phyloP scores from a whole-genome alignment of 2,797 vertebrate genomes.

The Capromys pilorides region DNA sequence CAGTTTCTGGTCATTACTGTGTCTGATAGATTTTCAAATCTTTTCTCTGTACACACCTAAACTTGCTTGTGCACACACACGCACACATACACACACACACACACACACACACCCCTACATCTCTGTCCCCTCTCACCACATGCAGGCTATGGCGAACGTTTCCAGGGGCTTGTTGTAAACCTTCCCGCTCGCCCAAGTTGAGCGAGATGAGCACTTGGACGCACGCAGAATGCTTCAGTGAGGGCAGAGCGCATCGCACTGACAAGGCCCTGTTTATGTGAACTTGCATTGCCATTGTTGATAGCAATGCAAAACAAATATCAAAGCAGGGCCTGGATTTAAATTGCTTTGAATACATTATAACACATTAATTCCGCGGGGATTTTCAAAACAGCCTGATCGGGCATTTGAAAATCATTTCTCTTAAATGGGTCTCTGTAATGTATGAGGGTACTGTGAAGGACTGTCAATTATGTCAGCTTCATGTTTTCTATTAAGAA shows the following conservation, averaged over 20 bases:
- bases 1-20: background rate
- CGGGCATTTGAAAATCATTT: constrained; percentile 42
- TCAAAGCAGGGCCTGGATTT: constrained; percentile 17
- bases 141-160: background rate
- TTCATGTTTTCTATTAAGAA: constrained; percentile 62
- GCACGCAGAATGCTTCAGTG: background rate
- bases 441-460: constrained; percentile 39
- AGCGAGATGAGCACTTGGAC: background rate
- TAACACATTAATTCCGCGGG: constrained; percentile 51
- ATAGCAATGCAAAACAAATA: constrained; percentile 25
- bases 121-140: background rate
- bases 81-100: background rate
- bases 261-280: background rate
- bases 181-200: background rate
- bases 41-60: background rate
- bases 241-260: background rate
- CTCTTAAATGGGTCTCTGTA: constrained; percentile 60
- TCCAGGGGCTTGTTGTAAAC: background rate
- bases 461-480: constrained; percentile 31
- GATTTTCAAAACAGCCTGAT: constrained; percentile 41
- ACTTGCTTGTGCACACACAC: background rate
- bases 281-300: background rate
- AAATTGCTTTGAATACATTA: constrained; percentile 48
- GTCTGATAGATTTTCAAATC: background rate
- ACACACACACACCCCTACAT: too few species aligned